Evolutionary conservation across 2,797 vertebrate species (phyloP).

Genomic region (Zenarchopterus dispar): DNA sequence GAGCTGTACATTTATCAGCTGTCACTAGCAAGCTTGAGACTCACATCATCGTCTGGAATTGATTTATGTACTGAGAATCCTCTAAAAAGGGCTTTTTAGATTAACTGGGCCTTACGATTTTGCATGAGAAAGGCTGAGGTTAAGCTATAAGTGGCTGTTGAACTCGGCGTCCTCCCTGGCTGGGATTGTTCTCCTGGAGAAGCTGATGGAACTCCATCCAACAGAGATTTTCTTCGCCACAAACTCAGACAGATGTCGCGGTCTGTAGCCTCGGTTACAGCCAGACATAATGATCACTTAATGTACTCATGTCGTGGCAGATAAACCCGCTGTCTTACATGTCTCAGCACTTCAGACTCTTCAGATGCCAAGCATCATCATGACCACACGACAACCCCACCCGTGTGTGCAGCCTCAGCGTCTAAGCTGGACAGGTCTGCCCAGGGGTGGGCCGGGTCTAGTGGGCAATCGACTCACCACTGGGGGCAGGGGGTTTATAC

Average conservation of each 20-base stretch:
- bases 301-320: neutral
- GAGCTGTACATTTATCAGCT: neutral
- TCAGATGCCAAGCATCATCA: neutral
- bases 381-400: neutral
- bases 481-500: constrained; percentile 11
- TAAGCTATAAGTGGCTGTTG: too few relatives aligned
- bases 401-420: neutral
- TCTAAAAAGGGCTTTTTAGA: too few relatives aligned
- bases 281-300: neutral
- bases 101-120: too few relatives aligned
- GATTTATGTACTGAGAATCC: too few relatives aligned
- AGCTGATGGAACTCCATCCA: neutral
- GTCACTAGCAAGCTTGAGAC: neutral
- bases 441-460: neutral
- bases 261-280: too few relatives aligned
- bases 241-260: neutral
- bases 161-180: too few relatives aligned
- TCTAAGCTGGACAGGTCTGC: constrained; percentile 17
- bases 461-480: neutral
- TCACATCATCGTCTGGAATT: too few relatives aligned
- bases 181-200: neutral
- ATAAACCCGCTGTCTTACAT: neutral
- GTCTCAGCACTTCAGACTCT: neutral
- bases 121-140: too few relatives aligned
- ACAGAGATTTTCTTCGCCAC: neutral